Base-by-base conservation (phyloP, 2,888 invertebrate species). In the Trypoxylon attenuatum region DNA sequence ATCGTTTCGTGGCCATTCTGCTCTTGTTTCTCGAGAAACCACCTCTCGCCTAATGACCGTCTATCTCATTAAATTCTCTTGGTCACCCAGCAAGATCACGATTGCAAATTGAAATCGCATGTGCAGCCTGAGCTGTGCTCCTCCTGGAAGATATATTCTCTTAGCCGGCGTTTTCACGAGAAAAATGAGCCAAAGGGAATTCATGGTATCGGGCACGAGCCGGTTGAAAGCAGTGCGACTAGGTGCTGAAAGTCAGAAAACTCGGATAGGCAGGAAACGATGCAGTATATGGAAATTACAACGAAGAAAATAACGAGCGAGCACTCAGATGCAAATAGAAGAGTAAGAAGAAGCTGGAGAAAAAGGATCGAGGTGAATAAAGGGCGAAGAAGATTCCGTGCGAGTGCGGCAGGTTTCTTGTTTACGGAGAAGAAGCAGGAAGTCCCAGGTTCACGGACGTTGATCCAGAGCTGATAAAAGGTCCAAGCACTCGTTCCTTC, bases 391-490 rank as follows among this genome's bases (percentile, higher is more conserved):
- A 67, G 13, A 13, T n/a, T 27, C 33, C 42, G 23, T 19, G 29
- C 18, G 42, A n/a, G 51, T 47, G 23, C 54, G 45, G 16, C 71
- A 33, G 63, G 56, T 69, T 61, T 72, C 50, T 45, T 61, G 68
- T 62, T 58, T 58, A 27, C 41, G 27, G 0, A 25, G 33, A 61
- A 43, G 39, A 57, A 64, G 41, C 60, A 29, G 64, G 38, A 69
- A 64, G 58, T 63, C 41, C 27, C 43, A 23, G 47, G 22, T 53
- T 43, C 57, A 46, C 41, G 38, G 29, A 71, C 52, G 41, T 15
- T 19, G 68, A 71, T 71, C 66, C 19, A 38, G 19, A 39, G 38
- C 29, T 67, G 71, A 71, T 71, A 72, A 71, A 71, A 72, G 19
- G 13, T 53, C 43, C 45, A 16, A 13, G 3, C 13, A 47, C 51